Conservation (phyloP, 2,797 vertebrate genomes). For the Lacerta agilis region DNA sequence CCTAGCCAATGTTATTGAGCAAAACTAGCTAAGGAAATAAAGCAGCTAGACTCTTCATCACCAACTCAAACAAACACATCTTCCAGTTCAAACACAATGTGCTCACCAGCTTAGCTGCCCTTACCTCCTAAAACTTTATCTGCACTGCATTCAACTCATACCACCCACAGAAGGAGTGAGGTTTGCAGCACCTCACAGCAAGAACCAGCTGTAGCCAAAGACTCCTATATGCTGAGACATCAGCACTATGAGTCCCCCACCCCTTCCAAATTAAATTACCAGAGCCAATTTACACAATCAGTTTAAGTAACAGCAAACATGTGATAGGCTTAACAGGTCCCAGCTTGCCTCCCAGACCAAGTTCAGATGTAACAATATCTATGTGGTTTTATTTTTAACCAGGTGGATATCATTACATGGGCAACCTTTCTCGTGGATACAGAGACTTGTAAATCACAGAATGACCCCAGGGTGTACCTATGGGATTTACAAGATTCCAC, state of each 20-base stretch:
- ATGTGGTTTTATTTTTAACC: slow-evolving; percentile 39
- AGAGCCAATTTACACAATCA: slow-evolving; percentile 24
- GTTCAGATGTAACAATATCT: slow-evolving; percentile 35
- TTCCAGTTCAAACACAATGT: not conserved
- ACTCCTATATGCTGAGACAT: not conserved
- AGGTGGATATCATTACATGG: slow-evolving; percentile 27
- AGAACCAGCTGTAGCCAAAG: not conserved
- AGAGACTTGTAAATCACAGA: slow-evolving; percentile 26
- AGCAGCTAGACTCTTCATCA: not conserved
- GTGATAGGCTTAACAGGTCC: slow-evolving; percentile 20
- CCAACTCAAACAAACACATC: not conserved
- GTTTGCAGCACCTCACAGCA: not conserved
- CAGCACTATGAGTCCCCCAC: not conserved
- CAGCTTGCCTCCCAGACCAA: slow-evolving; percentile 13
- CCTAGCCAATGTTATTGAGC: not conserved
- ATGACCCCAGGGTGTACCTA: slow-evolving; percentile 20
- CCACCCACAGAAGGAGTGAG: not conserved
- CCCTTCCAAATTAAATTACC: slow-evolving; percentile 24
- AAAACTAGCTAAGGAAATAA: not conserved
- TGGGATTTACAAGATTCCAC: slow-evolving; percentile 35
- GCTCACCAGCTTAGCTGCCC: not conserved
- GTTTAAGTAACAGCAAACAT: slow-evolving; percentile 39
- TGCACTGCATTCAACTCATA: not conserved
- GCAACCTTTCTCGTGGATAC: slow-evolving; percentile 11
- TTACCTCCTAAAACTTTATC: not conserved